phyloP scores from a whole-genome alignment of 2,797 vertebrate genomes.

The Acomys russatus region DNA sequence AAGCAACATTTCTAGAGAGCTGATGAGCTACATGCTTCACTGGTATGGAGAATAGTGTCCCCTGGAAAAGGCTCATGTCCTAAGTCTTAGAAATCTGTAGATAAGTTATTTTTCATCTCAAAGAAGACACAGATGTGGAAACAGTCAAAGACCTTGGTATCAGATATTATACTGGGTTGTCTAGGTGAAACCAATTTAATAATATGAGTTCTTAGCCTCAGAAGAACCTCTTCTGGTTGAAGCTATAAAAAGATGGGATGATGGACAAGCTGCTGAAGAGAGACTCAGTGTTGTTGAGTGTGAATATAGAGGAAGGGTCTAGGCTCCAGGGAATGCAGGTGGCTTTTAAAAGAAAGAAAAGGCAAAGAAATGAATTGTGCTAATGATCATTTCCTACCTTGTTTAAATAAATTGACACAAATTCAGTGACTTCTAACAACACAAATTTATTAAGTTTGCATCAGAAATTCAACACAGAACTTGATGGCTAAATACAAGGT shows the following conservation, averaged over 20 bases:
- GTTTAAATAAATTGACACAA: slow-evolving; percentile 10
- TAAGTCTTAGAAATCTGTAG: background rate
- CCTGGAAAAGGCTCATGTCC: background rate
- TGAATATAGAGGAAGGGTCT: background rate
- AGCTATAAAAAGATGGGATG: background rate
- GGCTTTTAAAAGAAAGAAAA: background rate
- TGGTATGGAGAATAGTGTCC: background rate
- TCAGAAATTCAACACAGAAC: background rate
- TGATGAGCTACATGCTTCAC: background rate
- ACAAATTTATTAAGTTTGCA: slow-evolving; percentile 9
- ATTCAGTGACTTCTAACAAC: background rate
- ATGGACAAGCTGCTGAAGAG: background rate
- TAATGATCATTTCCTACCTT: background rate
- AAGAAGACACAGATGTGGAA: slow-evolving; percentile 22
- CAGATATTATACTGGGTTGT: background rate
- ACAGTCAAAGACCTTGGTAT: background rate
- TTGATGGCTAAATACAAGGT: background rate
- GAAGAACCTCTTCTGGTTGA: background rate
- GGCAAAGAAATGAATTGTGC: background rate
- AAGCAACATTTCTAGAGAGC: slow-evolving; percentile 41
- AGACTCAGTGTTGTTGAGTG: background rate
- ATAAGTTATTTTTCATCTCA: background rate
- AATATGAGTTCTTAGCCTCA: background rate
- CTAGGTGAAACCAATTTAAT: background rate
- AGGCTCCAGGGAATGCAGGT: background rate